Evolutionary conservation across 2,888 invertebrate species (phyloP).

Genomic region (Archaeoteleia sp.): DNA sequence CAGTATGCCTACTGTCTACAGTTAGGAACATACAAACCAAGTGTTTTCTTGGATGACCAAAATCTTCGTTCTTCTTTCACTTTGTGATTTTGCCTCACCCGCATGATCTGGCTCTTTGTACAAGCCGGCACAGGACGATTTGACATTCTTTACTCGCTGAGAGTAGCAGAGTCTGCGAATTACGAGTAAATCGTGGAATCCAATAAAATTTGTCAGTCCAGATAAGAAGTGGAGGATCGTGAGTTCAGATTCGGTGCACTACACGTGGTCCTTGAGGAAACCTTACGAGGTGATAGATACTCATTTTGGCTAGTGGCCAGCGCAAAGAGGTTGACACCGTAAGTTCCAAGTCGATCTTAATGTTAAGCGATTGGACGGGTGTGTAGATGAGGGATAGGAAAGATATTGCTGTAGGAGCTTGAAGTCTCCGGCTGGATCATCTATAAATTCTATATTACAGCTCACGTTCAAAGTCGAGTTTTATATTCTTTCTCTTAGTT

Average conservation of each 20-base stretch:
- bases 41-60: too few species aligned
- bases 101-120: conserved; percentile 15
- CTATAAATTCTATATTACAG: conserved; percentile 60
- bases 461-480: conserved; percentile 39
- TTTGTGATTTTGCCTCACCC: too few species aligned
- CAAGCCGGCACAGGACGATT: conserved; percentile 8
- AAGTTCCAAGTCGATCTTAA: conserved; percentile 42
- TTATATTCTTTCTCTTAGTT: too few species aligned
- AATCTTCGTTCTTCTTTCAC: too few species aligned
- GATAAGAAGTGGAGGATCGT: conserved; percentile 40
- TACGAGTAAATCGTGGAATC: conserved; percentile 40
- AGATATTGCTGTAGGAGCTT: conserved; percentile 37
- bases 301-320: conserved; percentile 63
- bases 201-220: conserved; percentile 51
- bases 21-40: too few species aligned
- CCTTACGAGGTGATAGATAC: conserved; percentile 68
- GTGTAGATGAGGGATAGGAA: conserved; percentile 38
- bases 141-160: conserved; percentile 22
- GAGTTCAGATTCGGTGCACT: conserved; percentile 23
- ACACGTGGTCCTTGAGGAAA: conserved; percentile 36
- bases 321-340: conserved; percentile 41
- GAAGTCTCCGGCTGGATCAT: conserved; percentile 27
- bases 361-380: conserved; percentile 32
- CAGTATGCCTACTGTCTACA: too few species aligned
- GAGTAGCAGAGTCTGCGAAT: conserved; percentile 40